phyloP scores from a whole-genome alignment of 2,888 invertebrate genomes.

The Nezara viridula region DNA sequence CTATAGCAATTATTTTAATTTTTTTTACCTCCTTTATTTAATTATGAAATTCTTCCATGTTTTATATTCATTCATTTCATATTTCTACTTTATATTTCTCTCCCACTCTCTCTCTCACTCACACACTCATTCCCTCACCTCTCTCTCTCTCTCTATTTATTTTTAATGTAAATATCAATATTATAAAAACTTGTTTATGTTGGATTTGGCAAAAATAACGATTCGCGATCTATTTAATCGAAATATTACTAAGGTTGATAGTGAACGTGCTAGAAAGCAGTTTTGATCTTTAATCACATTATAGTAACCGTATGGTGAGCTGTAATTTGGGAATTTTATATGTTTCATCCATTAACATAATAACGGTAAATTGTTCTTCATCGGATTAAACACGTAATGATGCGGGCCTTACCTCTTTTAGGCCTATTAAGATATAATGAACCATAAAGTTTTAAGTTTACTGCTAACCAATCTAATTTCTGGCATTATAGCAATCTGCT shows the following conservation, averaged over 20 bases:
- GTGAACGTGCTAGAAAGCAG: neutral
- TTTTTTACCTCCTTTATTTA: too few species aligned
- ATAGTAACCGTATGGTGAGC: neutral
- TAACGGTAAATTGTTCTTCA: neutral
- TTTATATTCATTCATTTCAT: too few species aligned
- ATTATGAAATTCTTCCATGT: too few species aligned
- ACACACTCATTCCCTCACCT: too few species aligned
- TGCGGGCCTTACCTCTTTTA: neutral
- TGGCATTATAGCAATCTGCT: neutral
- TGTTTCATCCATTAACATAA: constrained; percentile 1
- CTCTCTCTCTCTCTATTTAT: too few species aligned
- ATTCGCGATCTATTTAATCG: too few species aligned
- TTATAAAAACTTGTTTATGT: too few species aligned
- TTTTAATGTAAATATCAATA: too few species aligned
- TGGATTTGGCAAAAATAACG: too few species aligned
- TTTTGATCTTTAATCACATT: neutral
- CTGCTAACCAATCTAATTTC: neutral
- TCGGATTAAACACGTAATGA: neutral
- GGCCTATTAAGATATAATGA: neutral
- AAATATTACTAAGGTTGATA: neutral
- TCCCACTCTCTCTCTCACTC: too few species aligned
- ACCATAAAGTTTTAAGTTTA: constrained; percentile 20
- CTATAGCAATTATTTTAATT: too few species aligned
- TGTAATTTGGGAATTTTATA: neutral
- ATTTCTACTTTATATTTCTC: too few species aligned